Evolutionary conservation across 2,888 invertebrate genomes (phyloP).

Genomic region (Clepsis dumicolana): DNA sequence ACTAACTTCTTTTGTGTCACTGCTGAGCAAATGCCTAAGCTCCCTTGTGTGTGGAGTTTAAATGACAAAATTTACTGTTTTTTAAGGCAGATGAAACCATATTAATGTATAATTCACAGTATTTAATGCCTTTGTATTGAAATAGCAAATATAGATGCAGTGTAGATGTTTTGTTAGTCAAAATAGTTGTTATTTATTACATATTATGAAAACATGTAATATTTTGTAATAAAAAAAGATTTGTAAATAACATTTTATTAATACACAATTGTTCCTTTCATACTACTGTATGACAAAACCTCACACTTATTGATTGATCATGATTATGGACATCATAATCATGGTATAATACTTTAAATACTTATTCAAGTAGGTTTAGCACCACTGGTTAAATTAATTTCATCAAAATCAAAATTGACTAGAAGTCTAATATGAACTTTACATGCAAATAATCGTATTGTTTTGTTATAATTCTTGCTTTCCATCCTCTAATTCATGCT

Average conservation of each 20-base stretch:
- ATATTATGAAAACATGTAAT: slow-evolving; percentile 41
- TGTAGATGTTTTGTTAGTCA: slow-evolving; percentile 52
- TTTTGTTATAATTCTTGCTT: slow-evolving; percentile 8
- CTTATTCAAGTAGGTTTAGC: slow-evolving; percentile 10
- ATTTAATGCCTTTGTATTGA: slow-evolving; percentile 33
- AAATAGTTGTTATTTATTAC: slow-evolving; percentile 57
- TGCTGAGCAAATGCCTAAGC: background rate
- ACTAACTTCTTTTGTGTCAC: background rate
- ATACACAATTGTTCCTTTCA: background rate
- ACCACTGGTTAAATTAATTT: slow-evolving; percentile 24
- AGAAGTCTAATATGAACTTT: slow-evolving; percentile 12
- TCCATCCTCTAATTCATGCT: slow-evolving; percentile 7
- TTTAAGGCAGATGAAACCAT: background rate
- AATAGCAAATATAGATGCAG: slow-evolving; percentile 23
- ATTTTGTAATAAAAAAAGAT: slow-evolving; percentile 49
- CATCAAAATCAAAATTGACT: slow-evolving; percentile 32
- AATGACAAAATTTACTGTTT: background rate
- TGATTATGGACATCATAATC: background rate
- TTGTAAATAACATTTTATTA: slow-evolving; percentile 33
- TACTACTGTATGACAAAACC: background rate
- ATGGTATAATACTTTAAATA: slow-evolving; percentile 2
- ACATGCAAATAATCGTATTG: background rate
- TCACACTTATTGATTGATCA: background rate
- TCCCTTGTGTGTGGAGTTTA: background rate
- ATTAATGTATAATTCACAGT: slow-evolving; percentile 22